These are phyloP conservation scores for Osmerus mordax DNA, from an alignment of 2,113 vertebrate species.

Conservation along the genomic window DNA sequence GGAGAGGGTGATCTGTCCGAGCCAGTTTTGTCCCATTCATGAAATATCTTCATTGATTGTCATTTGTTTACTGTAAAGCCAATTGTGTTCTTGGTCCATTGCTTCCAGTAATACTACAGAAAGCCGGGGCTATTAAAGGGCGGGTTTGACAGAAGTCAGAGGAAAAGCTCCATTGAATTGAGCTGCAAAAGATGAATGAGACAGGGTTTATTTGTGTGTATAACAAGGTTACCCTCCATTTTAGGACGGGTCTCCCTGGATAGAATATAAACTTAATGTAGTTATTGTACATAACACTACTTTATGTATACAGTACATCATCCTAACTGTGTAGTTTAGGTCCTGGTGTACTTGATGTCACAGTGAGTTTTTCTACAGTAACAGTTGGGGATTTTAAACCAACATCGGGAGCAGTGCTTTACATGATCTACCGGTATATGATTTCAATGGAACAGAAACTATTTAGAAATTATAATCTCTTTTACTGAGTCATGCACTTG, in stretches of 20 bases:
- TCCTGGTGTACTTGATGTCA: too few relatives aligned
- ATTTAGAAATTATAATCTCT: too few relatives aligned
- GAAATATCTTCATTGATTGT: constrained; percentile 54
- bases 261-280: constrained; percentile 14
- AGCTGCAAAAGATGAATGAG: constrained; percentile 32
- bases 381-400: too few relatives aligned
- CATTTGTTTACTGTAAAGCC: constrained; percentile 51
- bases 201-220: constrained; percentile 7
- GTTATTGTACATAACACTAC: neutral
- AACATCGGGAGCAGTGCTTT: too few relatives aligned
- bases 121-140: constrained; percentile 40
- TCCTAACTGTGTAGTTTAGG: too few relatives aligned
- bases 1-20: constrained; percentile 46
- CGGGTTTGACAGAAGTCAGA: constrained; percentile 1
- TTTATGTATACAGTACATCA: neutral
- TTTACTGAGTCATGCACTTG: too few relatives aligned
- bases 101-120: constrained; percentile 47
- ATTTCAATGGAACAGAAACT: too few relatives aligned
- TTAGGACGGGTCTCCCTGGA: neutral
- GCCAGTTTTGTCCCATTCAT: constrained; percentile 44
- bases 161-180: constrained; percentile 20
- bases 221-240: constrained; percentile 22
- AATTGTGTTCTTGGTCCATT: constrained; percentile 38
- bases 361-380: too few relatives aligned
- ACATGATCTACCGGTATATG: too few relatives aligned